Evolutionary conservation across 2,888 invertebrate genomes (phyloP).

Genomic region (Ischnura elegans): DNA sequence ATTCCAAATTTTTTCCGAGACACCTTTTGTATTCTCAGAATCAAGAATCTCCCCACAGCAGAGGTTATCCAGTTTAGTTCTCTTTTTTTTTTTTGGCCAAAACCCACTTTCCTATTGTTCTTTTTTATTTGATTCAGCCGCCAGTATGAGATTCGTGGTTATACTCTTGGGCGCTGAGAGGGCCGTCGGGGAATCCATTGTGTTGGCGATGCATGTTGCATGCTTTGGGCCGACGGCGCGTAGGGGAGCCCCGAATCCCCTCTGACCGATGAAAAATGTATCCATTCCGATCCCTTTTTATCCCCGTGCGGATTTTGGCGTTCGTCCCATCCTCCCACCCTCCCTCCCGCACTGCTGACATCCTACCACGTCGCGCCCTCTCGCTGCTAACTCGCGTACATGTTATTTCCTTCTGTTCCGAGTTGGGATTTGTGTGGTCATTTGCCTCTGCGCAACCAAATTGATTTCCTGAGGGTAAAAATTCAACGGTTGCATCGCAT

Average conservation of each 20-base stretch:
- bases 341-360: too few species aligned
- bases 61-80: neutral
- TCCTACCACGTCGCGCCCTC: neutral
- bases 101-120: too few species aligned
- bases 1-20: too few species aligned
- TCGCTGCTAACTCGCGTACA: neutral
- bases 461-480: too few species aligned
- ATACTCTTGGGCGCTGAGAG: neutral
- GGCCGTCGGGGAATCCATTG: neutral
- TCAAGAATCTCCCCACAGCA: neutral
- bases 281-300: neutral
- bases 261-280: neutral
- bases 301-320: neutral
- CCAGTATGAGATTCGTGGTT: neutral
- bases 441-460: too few species aligned
- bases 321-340: neutral
- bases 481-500: too few species aligned
- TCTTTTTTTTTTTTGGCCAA: neutral
- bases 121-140: too few species aligned
- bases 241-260: neutral
- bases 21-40: neutral
- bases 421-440: too few species aligned
- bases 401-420: too few species aligned
- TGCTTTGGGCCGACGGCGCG: neutral
- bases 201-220: neutral